Percentiles rank a stretch among this genome's conserved stretches.
phyloP scores from a whole-genome alignment of 2,797 vertebrate species.

The Sorex maritimensis region DNA sequence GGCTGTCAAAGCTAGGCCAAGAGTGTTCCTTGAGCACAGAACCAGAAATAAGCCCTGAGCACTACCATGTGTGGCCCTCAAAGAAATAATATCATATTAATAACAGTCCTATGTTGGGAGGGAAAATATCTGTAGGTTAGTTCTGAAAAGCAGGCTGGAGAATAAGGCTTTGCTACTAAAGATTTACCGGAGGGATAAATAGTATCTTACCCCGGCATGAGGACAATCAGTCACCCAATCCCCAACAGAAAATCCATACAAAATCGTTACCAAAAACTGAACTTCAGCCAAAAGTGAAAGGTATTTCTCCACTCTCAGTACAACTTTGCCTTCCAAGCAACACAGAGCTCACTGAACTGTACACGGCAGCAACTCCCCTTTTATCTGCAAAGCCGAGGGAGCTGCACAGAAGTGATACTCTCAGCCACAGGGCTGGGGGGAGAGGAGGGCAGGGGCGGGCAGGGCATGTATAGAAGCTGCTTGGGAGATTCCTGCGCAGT shows the following conservation, averaged over 20 bases:
- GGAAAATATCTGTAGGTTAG: background rate
- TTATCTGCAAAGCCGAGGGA: background rate
- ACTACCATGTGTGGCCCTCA: too few relatives aligned
- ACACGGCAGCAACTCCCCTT: background rate
- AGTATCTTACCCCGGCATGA: background rate
- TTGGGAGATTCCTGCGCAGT: background rate
- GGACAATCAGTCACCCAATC: background rate
- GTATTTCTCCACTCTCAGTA: background rate
- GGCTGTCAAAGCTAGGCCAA: too few relatives aligned
- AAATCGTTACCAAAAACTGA: slow-evolving; percentile 4
- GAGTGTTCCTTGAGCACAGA: too few relatives aligned
- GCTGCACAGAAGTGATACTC: background rate
- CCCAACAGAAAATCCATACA: slow-evolving; percentile 33
- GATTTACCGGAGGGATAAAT: slow-evolving; percentile 53
- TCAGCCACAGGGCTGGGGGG: background rate
- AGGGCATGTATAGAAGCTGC: background rate
- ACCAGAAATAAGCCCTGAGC: too few relatives aligned
- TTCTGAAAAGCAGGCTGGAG: background rate
- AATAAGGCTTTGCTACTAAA: slow-evolving; percentile 39
- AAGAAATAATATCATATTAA: too few relatives aligned
- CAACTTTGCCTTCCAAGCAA: background rate
- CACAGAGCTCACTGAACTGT: background rate
- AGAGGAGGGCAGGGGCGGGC: background rate
- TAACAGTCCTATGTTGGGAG: too few relatives aligned
- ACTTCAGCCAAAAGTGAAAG: background rate